Evolutionary conservation across 2,888 invertebrate species (phyloP).

Genomic region (Leptopilina drosophilae): DNA sequence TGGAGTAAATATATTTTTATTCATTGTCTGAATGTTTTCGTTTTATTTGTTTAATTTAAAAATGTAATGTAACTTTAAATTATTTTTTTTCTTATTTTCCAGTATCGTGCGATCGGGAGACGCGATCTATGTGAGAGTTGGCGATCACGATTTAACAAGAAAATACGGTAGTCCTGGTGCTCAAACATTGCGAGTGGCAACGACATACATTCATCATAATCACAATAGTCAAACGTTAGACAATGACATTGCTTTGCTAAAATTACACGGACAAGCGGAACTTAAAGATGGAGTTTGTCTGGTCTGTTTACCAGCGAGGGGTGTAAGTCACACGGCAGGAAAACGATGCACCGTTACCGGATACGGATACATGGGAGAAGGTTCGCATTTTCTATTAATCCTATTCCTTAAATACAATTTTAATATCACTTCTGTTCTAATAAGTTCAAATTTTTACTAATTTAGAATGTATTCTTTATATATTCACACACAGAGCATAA

Average conservation of each 20-base stretch:
- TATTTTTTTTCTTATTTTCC: background rate
- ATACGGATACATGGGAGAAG: slow-evolving; percentile 97
- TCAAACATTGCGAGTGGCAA: slow-evolving; percentile 92
- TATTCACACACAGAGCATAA: no score
- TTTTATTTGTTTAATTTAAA: no score
- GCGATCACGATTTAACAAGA: slow-evolving; percentile 93
- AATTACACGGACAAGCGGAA: slow-evolving; percentile 92
- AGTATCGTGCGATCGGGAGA: slow-evolving; percentile 96
- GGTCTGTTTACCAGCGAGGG: slow-evolving; percentile 92
- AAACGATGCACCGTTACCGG: slow-evolving; percentile 95
- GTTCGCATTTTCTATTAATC: slow-evolving; percentile 76
- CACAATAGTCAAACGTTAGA: slow-evolving; percentile 96
- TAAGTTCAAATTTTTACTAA: no score
- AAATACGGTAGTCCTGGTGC: slow-evolving; percentile 95
- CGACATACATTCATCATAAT: slow-evolving; percentile 96
- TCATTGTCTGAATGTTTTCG: no score
- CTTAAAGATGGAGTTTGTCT: slow-evolving; percentile 90
- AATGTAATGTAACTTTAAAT: background rate
- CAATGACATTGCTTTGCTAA: slow-evolving; percentile 94
- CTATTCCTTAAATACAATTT: background rate
- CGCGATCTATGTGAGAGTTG: slow-evolving; percentile 94
- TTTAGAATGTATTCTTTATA: no score
- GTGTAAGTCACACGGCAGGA: slow-evolving; percentile 92
- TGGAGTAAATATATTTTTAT: no score
- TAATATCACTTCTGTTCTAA: no score